Evolutionary conservation across 2,797 vertebrate genomes (phyloP), one percentile per base, ranked within the genome.

Genomic region (Ataeniobius toweri): DNA sequence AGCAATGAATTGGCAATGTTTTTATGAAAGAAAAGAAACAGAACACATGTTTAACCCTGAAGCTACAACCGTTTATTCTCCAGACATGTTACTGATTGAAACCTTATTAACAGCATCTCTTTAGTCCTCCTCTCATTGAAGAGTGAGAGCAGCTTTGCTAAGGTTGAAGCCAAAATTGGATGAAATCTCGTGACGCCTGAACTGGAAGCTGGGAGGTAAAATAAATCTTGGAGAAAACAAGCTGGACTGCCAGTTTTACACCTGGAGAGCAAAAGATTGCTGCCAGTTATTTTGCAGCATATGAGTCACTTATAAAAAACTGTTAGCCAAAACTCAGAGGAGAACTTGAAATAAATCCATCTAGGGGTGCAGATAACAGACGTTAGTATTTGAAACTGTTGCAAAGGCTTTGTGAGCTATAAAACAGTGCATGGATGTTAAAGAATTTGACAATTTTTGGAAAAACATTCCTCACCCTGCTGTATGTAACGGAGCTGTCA

Each of bases 111-210:
- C 24, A 28, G 4, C 16, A 46, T 74, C 24, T 74, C 46, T 16
- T 14, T 10, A 12, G 14, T 41, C 22, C 28, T 39, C 8, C 72
- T 20, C 14, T 74, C 14, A 13, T 16, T 16, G 68, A 58, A 77
- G 70, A 63, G 36, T 36, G 36, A 36, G 36, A 36, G 36, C 36
- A 36, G 7, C 71, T 78, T 61, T 67, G 7, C 41, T 26, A 36
- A 8, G n/a, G 9, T 9, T 44, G n/a, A 73, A 51, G 65, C 8
- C 14, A 59, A 76, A 81, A 74, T 78, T 28, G 56, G 63, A 81
- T 83, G 16, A 78, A 46, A 74, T 73, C 55, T 85, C 36, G 39
- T 53, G 63, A 22, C 26, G 48, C 24, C 39, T 36, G 50, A 26
- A 48, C 41, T 14, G 59, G 28, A 53, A 70, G 31, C 68, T 61